Evolutionary conservation across 2,113 vertebrate species (phyloP).

Genomic region (Notechis scutatus): DNA sequence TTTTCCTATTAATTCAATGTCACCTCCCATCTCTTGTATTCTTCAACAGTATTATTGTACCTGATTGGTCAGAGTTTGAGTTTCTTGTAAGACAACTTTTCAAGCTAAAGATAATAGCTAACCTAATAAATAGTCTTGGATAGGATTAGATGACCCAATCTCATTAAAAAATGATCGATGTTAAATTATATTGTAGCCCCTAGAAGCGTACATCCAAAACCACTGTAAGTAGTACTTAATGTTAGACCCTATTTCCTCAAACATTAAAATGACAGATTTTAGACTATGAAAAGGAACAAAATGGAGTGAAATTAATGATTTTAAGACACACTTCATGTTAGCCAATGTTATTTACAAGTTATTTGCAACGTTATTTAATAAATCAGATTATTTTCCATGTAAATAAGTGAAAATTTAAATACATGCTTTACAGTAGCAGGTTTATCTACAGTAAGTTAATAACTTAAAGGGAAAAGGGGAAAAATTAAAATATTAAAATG

Average conservation of each 20-base stretch:
- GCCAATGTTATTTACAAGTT: not conserved
- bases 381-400: not conserved
- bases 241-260: conserved; percentile 12
- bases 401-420: not conserved
- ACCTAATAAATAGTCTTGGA: conserved; percentile 33
- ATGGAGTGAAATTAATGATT: conserved; percentile 29
- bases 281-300: not conserved
- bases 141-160: conserved; percentile 42
- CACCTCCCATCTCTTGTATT: not conserved
- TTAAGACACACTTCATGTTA: conserved; percentile 15
- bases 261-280: conserved; percentile 26
- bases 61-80: conserved; percentile 16
- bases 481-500: conserved; percentile 2
- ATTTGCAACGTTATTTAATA: conserved; percentile 8
- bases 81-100: conserved; percentile 55
- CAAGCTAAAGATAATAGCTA: conserved; percentile 37
- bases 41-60: not conserved
- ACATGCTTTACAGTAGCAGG: not conserved
- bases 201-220: not conserved
- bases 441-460: conserved; percentile 17
- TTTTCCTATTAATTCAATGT: not conserved
- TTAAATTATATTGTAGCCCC: not conserved
- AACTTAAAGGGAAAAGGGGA: not conserved
- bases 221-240: not conserved
- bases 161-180: conserved; percentile 5